phyloP scores from a whole-genome alignment of 2,113 vertebrate species.

The Melanocharis versteri region DNA sequence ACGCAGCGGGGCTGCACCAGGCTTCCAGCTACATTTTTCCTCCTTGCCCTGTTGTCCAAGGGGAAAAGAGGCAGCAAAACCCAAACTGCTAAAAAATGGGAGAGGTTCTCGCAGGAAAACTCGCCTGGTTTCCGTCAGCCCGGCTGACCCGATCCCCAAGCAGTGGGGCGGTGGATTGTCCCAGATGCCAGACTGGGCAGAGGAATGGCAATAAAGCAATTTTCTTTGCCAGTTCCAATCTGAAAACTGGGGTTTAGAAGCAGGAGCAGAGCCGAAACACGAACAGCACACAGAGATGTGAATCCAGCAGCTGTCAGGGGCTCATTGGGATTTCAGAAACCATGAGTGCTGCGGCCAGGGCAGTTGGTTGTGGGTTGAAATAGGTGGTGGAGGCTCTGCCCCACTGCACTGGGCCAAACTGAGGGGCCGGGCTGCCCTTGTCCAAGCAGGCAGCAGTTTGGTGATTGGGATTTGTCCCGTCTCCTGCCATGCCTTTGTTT shows the following conservation, averaged over 20 bases:
- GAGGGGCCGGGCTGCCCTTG: background rate
- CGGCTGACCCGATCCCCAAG: background rate
- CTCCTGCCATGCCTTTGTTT: constrained; percentile 53
- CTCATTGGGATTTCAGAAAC: rapidly evolving
- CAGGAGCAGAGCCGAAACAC: background rate
- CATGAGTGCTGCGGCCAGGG: background rate
- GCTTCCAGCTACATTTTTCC: background rate
- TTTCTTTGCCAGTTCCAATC: background rate
- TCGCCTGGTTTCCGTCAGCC: background rate
- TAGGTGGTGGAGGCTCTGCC: background rate
- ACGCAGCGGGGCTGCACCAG: background rate
- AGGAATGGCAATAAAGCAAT: background rate
- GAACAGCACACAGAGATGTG: background rate
- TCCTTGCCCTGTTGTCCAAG: background rate
- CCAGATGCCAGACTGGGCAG: background rate
- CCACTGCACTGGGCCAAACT: background rate
- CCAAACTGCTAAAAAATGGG: background rate
- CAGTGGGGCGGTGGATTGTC: background rate
- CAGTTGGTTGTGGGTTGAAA: background rate
- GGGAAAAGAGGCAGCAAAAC: background rate
- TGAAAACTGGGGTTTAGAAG: background rate
- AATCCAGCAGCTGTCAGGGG: background rate
- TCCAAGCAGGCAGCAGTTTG: background rate
- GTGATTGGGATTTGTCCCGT: background rate
- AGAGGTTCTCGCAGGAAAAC: background rate